Percentiles rank a stretch among this genome's conserved stretches.
phyloP scores from a whole-genome alignment of 2,888 invertebrate genomes.

The Heterodera filipjevi region DNA sequence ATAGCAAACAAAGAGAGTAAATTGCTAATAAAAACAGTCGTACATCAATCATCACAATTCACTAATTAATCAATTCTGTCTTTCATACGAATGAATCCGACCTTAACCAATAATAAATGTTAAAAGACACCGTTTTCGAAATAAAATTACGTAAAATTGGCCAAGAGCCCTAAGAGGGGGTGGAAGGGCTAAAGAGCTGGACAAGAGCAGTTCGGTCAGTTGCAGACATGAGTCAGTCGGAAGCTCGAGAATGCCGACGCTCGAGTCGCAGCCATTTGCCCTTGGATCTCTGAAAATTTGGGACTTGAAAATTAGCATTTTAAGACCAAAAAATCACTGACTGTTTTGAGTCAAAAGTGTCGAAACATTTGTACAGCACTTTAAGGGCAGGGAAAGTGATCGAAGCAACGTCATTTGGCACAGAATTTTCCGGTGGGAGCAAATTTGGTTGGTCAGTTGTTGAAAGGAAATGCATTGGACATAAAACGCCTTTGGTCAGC shows the following conservation, averaged over 20 bases:
- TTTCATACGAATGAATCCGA: constrained; percentile 32
- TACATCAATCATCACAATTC: neutral
- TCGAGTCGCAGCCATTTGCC: constrained; percentile 59
- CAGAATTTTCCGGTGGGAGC: neutral
- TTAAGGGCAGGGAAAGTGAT: constrained; percentile 56
- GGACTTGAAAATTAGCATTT: neutral
- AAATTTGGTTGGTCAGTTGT: neutral
- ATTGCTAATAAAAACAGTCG: neutral
- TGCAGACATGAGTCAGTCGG: constrained; percentile 44
- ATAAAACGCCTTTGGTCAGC: constrained; percentile 39
- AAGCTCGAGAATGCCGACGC: constrained; percentile 54
- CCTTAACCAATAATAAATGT: constrained; percentile 22
- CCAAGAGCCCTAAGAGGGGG: constrained; percentile 56
- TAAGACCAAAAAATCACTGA: constrained; percentile 33
- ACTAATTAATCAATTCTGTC: constrained; percentile 32
- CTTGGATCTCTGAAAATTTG: constrained; percentile 57
- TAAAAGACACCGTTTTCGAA: neutral
- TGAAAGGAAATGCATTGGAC: neutral
- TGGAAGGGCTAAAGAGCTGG: constrained; percentile 52
- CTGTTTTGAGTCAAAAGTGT: constrained; percentile 44
- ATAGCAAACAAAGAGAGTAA: neutral
- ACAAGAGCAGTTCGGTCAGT: constrained; percentile 50
- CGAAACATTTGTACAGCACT: constrained; percentile 60
- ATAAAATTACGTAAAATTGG: constrained; percentile 53
- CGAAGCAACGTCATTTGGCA: constrained; percentile 13